These are phyloP conservation scores for Neocrepidodera transversa DNA, from an alignment of 2,888 invertebrate genomes.

Conservation along the genomic window DNA sequence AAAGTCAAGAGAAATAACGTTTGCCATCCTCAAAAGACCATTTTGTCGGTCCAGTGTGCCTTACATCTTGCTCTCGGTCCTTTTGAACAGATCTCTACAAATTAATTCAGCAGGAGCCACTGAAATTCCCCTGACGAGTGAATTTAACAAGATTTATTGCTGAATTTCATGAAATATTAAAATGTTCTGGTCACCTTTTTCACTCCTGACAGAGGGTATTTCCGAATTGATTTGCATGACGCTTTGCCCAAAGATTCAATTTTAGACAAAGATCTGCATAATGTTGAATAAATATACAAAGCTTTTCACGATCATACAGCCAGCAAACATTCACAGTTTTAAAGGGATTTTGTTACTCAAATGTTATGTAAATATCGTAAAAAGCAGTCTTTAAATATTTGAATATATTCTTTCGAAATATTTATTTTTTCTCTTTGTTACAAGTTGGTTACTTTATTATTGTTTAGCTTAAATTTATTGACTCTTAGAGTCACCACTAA, in stretches of 20 bases:
- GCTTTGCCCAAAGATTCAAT: slow-evolving; percentile 21
- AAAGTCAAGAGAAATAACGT: slow-evolving; percentile 32
- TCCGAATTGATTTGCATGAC: slow-evolving; percentile 29
- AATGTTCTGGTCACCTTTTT: slow-evolving; percentile 34
- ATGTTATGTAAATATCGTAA: no score
- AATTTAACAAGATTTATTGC: slow-evolving; percentile 38
- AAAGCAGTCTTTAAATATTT: no score
- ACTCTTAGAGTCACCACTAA: no score
- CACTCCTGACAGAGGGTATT: slow-evolving; percentile 27
- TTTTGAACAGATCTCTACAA: slow-evolving; percentile 33
- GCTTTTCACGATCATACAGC: background rate
- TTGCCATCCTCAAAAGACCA: slow-evolving; percentile 24
- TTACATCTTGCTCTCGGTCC: slow-evolving; percentile 27
- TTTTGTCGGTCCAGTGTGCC: slow-evolving; percentile 4
- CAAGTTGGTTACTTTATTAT: no score
- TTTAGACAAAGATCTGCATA: slow-evolving; percentile 15
- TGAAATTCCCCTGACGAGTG: slow-evolving; percentile 33
- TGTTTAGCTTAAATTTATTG: no score
- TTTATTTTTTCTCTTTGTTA: no score
- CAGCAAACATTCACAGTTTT: no score
- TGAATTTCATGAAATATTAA: slow-evolving; percentile 39
- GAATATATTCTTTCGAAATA: no score
- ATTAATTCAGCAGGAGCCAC: slow-evolving; percentile 34
- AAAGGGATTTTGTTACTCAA: no score
- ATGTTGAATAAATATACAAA: slow-evolving; percentile 14